phyloP scores from a whole-genome alignment of 2,113 vertebrate species.

The Madoqua kirkii region DNA sequence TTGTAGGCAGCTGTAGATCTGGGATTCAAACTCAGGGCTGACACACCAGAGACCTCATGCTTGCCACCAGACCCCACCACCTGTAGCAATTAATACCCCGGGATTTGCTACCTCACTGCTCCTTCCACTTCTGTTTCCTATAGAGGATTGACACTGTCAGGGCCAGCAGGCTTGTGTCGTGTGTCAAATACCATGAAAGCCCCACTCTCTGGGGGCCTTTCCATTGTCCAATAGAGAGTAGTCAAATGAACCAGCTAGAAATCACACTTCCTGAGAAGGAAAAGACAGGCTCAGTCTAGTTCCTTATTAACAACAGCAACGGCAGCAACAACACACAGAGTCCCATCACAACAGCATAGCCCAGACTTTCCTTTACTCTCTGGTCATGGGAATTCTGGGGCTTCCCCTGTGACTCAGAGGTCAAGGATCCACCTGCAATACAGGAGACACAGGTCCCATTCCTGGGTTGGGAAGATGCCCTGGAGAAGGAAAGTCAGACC shows the following conservation, averaged over 20 bases:
- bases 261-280: neutral
- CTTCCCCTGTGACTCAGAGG: neutral
- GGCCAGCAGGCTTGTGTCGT: neutral
- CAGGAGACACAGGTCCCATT: neutral
- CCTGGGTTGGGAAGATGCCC: neutral
- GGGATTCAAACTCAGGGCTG: neutral
- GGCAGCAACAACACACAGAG: neutral
- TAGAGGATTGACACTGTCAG: neutral
- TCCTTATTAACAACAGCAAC: neutral
- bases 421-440: neutral
- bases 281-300: neutral
- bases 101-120: neutral
- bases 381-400: neutral
- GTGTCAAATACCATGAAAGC: neutral
- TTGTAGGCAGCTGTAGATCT: neutral
- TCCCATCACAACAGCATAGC: neutral
- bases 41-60: neutral
- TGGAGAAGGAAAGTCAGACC: neutral
- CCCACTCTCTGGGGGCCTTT: neutral
- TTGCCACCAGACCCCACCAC: neutral
- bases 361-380: neutral
- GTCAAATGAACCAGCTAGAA: neutral
- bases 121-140: neutral
- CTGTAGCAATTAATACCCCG: neutral
- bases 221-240: neutral